Evolutionary conservation across 2,113 vertebrate species (phyloP), one percentile per base, ranked within the genome.

Genomic region (Ammospiza caudacuta): DNA sequence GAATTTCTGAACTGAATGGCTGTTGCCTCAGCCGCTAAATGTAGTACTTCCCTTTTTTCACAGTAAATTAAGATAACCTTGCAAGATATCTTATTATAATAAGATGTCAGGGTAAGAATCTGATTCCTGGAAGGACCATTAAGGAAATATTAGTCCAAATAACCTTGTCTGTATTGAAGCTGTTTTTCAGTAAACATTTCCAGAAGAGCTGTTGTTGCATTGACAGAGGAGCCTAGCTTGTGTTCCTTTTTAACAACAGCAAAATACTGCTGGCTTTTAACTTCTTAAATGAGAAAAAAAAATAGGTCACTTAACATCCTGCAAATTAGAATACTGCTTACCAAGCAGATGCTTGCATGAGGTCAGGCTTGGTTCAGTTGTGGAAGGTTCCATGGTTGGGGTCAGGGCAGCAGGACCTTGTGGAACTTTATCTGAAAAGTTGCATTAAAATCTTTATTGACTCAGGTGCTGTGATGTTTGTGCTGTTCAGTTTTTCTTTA

Each of bases 401-500:
- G 93, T 95, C 82, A 88, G 39, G 55, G 68, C 91, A 91, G 87
- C 63, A 80, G 75, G 90, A 76, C 68, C 89, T 95, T 90, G 62
- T 72, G 55, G n/a, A 77, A 55, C 85, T 93, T 94, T 93, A 88
- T 94, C 92, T 92, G 89, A 68, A 58, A 94, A 62, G 52, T 69
- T 91, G 59, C 74, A 75, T 92, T 87, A 88, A 96, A 92, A 67
- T 95, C 89, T 96, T 76, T 97, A 94, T 96, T 97, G 95, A 97
- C 91, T 96, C 94, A 96, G 92, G 95, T 97, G 92, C 96, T 3
- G 46, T 23, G 41, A 67, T 94, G 64, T 97, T 97, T 94, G 74
- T 92, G 79, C 64, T 94, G n/a, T 88, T 84, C 61, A 51, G 62
- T 77, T 92, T 92, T 92, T 77, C 79, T 93, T 83, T 90, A 83